phyloP scores from a whole-genome alignment of 2,797 vertebrate genomes.

The Zalophus californianus region DNA sequence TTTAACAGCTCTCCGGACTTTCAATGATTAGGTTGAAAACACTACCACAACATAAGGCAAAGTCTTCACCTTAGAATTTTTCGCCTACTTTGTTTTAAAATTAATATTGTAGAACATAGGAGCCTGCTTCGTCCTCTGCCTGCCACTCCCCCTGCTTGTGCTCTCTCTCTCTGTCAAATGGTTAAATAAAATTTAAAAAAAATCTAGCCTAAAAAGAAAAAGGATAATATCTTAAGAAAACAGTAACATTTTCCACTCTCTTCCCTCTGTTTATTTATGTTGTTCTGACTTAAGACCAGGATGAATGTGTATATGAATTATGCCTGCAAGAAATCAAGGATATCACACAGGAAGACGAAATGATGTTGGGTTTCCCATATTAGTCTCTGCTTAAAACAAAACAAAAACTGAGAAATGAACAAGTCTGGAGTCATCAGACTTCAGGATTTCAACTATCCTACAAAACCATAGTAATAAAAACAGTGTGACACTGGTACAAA shows the following conservation, averaged over 20 bases:
- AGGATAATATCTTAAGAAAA: constrained; percentile 37
- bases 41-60: background rate
- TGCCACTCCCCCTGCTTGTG: too few species aligned
- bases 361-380: background rate
- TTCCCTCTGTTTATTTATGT: constrained; percentile 25
- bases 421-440: background rate
- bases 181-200: too few species aligned
- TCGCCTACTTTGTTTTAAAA: background rate
- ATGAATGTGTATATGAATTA: background rate
- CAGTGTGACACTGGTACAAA: background rate
- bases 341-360: background rate
- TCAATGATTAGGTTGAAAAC: background rate
- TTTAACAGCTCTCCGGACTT: background rate
- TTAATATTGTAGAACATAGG: background rate
- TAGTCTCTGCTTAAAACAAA: background rate
- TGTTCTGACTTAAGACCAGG: constrained; percentile 15
- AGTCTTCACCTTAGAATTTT: background rate
- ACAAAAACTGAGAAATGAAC: background rate
- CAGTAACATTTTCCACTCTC: background rate
- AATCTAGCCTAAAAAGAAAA: background rate
- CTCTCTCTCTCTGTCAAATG: too few species aligned
- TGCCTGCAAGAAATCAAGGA: background rate
- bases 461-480: background rate
- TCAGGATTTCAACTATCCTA: background rate
- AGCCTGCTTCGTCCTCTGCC: too few species aligned